Percentiles rank a stretch among this genome's conserved stretches.
Conservation (phyloP, 2,797 vertebrate genomes). For the Glossophaga mutica region DNA sequence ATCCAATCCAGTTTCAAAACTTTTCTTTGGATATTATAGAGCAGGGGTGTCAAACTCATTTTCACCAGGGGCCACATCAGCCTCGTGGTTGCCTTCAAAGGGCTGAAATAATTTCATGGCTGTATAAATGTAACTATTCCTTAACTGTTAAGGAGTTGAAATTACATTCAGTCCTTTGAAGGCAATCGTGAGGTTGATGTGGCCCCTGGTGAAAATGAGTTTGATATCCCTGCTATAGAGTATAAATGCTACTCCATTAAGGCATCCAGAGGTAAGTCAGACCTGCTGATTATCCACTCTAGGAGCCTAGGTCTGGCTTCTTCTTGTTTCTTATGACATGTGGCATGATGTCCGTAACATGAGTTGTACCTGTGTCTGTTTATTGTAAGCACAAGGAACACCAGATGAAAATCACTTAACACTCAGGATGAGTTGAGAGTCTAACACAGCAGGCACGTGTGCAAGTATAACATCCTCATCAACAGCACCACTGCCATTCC, state of each 20-base stretch:
- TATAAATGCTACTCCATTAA: not conserved
- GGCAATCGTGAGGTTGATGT: too few species aligned
- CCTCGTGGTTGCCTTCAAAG: too few species aligned
- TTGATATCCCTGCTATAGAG: too few species aligned
- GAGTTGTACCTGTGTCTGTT: not conserved
- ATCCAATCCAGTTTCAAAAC: not conserved
- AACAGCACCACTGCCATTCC: not conserved
- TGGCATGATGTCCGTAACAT: not conserved
- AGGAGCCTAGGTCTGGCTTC: not conserved
- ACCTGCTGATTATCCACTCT: not conserved
- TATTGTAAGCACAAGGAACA: not conserved
- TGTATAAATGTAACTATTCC: too few species aligned
- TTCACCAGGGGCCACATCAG: too few species aligned
- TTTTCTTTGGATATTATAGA: not conserved
- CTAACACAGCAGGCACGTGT: not conserved
- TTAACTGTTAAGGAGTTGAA: too few species aligned
- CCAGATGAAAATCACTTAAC: not conserved
- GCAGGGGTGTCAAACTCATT: too few species aligned
- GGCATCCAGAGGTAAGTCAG: not conserved
- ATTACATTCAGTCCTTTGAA: too few species aligned
- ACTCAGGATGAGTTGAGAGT: not conserved
- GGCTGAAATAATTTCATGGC: too few species aligned
- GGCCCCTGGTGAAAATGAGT: too few species aligned
- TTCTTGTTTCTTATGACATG: not conserved
- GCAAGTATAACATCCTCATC: not conserved